phyloP scores from a whole-genome alignment of 2,113 vertebrate species.

The Thunnus thynnus region DNA sequence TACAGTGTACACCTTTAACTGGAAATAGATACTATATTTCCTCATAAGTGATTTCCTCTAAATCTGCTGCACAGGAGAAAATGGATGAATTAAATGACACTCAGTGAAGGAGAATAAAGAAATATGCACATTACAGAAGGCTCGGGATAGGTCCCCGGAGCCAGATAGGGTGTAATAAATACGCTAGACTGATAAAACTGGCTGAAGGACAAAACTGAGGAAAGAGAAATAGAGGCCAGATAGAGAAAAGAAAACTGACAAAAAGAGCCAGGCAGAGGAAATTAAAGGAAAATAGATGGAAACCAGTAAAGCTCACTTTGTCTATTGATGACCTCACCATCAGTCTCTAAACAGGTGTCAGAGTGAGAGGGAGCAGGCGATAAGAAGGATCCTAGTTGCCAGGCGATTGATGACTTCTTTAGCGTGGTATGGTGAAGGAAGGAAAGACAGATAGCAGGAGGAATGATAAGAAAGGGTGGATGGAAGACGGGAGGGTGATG shows the following conservation, averaged over 20 bases:
- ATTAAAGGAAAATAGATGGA: conserved; percentile 56
- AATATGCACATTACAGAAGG: conserved; percentile 57
- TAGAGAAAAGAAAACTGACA: conserved; percentile 19
- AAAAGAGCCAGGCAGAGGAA: conserved; percentile 23
- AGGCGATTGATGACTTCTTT: conserved; percentile 61
- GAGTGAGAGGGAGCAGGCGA: conserved; percentile 58
- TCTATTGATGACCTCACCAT: conserved; percentile 63
- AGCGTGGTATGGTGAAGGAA: conserved; percentile 35
- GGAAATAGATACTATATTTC: conserved; percentile 37
- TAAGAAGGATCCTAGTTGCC: conserved; percentile 61
- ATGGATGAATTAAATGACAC: conserved; percentile 55
- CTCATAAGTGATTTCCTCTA: conserved; percentile 31
- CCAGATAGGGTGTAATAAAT: conserved; percentile 52
- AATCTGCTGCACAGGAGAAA: conserved; percentile 34
- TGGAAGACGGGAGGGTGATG: conserved; percentile 12
- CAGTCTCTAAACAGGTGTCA: conserved; percentile 56
- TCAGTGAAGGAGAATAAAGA: conserved; percentile 46
- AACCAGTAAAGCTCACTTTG: conserved; percentile 3
- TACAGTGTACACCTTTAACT: conserved; percentile 6
- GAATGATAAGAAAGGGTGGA: conserved; percentile 46
- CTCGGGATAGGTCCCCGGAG: conserved; percentile 57
- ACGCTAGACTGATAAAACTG: conserved; percentile 42
- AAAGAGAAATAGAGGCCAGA: conserved; percentile 19
- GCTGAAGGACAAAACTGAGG: conserved; percentile 44
- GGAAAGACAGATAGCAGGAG: conserved; percentile 43